phyloP scores from a whole-genome alignment of 2,888 invertebrate genomes.

The Aleiodes leptofemur region DNA sequence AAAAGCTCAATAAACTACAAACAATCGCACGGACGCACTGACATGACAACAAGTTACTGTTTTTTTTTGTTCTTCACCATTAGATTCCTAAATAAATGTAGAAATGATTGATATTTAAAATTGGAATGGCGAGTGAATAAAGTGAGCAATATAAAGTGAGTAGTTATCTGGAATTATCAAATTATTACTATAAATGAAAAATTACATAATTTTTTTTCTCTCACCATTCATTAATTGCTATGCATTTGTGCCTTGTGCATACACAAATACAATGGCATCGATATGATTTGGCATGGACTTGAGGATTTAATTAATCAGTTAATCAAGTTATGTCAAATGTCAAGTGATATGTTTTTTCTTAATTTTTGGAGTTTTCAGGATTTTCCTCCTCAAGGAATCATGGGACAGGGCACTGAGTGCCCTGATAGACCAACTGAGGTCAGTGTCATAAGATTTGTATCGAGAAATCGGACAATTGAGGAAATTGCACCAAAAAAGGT shows the following conservation, averaged over 20 bases:
- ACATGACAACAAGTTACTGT: conserved; percentile 68
- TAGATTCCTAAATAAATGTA: no score
- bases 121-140: background rate
- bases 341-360: conserved; percentile 37
- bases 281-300: background rate
- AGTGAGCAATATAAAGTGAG: no score
- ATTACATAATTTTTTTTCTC: background rate
- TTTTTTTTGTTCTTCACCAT: conserved; percentile 57
- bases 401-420: conserved; percentile 74
- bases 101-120: background rate
- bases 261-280: conserved; percentile 4
- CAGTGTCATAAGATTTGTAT: conserved; percentile 73
- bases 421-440: conserved; percentile 72
- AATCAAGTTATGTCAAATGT: conserved; percentile 63
- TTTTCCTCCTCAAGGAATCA: conserved; percentile 44
- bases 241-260: conserved; percentile 21
- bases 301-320: conserved; percentile 42
- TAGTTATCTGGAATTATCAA: background rate
- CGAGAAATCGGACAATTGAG: conserved; percentile 73
- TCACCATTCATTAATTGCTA: conserved; percentile 33
- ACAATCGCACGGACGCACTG: conserved; percentile 53
- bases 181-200: background rate
- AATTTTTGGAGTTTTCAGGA: no score
- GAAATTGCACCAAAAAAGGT: conserved; percentile 74
- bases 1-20: conserved; percentile 39